phyloP scores from a whole-genome alignment of 2,888 invertebrate species.

The Epinotia bilunana region DNA sequence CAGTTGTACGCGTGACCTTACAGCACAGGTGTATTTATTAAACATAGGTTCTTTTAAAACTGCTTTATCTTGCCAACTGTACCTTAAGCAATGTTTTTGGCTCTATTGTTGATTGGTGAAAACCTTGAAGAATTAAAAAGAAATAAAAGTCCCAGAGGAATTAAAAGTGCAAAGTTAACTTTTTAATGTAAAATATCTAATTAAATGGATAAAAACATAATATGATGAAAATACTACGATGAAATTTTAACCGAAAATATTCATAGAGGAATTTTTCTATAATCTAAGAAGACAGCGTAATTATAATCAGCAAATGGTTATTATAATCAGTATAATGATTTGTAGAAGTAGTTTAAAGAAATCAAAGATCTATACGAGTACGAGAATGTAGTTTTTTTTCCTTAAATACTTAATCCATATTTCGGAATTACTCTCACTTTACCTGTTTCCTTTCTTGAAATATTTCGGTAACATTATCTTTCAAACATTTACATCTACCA shows the following conservation, averaged over 20 bases:
- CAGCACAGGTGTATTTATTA: conserved; percentile 35
- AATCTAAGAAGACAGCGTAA: not conserved
- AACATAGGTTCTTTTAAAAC: conserved; percentile 1
- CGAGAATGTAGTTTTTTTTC: not conserved
- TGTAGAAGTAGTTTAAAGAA: too few relatives aligned
- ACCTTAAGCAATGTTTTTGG: not conserved
- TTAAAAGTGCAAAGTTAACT: too few relatives aligned
- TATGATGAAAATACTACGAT: not conserved
- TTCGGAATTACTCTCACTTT: not conserved
- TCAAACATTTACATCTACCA: too few relatives aligned
- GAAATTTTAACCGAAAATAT: not conserved
- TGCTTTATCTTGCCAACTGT: not conserved
- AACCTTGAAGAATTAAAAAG: not conserved
- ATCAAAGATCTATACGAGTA: not conserved
- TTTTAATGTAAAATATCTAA: too few relatives aligned
- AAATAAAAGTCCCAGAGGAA: too few relatives aligned
- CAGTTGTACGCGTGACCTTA: conserved; percentile 37
- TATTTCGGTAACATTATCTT: too few relatives aligned
- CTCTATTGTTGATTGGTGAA: not conserved
- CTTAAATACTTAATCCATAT: not conserved
- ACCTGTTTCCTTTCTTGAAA: not conserved
- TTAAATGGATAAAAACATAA: not conserved
- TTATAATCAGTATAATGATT: too few relatives aligned
- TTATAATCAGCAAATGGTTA: too few relatives aligned
- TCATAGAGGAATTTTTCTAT: not conserved